Percentiles rank a stretch among this genome's conserved stretches.
phyloP scores from a whole-genome alignment of 2,888 invertebrate species.

The Ormyrus nitidulus region DNA sequence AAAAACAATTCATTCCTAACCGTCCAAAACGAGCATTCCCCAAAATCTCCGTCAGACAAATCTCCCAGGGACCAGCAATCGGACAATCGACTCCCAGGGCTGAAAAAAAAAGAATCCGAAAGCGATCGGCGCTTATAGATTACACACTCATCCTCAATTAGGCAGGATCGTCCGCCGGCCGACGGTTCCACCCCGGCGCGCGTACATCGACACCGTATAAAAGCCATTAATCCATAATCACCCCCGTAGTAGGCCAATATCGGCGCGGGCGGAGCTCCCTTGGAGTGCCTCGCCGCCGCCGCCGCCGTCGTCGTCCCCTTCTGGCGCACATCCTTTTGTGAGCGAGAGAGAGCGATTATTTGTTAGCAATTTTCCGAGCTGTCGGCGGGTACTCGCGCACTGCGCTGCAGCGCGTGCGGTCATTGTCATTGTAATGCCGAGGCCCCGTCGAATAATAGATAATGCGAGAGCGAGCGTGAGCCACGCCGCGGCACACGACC shows the following conservation, averaged over 20 bases:
- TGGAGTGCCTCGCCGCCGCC: neutral
- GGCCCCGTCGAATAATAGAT: conserved; percentile 64
- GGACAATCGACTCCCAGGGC: too few relatives aligned
- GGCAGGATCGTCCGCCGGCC: neutral
- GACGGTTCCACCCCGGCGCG: neutral
- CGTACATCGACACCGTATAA: conserved; percentile 9
- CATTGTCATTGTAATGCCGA: conserved; percentile 72
- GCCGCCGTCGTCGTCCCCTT: too few relatives aligned
- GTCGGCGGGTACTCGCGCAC: conserved; percentile 62
- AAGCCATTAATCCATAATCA: conserved; percentile 53
- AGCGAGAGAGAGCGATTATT: conserved; percentile 63
- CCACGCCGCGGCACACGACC: conserved; percentile 62
- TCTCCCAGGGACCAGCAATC: too few relatives aligned
- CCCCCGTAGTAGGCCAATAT: conserved; percentile 4
- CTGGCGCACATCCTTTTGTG: neutral
- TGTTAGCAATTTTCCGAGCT: conserved; percentile 75
- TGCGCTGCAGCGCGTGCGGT: conserved; percentile 68
- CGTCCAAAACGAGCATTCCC: too few relatives aligned
- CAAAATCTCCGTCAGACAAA: too few relatives aligned
- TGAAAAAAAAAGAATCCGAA: too few relatives aligned
- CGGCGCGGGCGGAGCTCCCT: neutral
- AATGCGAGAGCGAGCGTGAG: conserved; percentile 63
- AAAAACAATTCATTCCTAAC: too few relatives aligned
- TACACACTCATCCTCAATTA: conserved; percentile 48
- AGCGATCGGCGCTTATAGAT: too few relatives aligned